phyloP scores from a whole-genome alignment of 2,113 vertebrate species.

The Cephalopterus ornatus region DNA sequence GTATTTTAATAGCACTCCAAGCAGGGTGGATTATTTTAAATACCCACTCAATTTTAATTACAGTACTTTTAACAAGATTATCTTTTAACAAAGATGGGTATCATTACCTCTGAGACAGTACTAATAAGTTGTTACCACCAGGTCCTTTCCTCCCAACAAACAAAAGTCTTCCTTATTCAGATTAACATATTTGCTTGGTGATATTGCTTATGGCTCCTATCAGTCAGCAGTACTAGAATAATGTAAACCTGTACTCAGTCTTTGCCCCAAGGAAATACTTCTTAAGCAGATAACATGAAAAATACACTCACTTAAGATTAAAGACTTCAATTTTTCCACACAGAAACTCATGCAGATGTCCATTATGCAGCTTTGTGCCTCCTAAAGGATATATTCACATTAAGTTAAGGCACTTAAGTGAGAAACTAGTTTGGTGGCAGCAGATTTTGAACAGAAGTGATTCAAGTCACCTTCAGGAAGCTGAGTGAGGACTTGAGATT shows the following conservation, averaged over 20 bases:
- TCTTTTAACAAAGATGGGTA: background rate
- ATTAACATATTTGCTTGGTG: background rate
- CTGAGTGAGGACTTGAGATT: background rate
- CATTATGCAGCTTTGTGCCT: background rate
- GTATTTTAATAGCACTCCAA: background rate
- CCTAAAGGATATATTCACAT: background rate
- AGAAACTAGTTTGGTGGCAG: background rate
- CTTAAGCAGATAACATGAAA: background rate
- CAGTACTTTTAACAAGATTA: background rate
- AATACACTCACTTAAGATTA: background rate
- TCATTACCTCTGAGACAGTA: background rate
- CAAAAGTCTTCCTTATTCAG: background rate
- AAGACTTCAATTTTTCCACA: background rate
- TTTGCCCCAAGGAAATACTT: background rate
- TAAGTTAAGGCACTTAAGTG: background rate
- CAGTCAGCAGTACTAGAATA: background rate
- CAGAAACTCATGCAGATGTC: background rate
- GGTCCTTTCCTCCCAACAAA: background rate
- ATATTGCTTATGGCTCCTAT: background rate
- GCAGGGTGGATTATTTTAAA: conserved; percentile 3
- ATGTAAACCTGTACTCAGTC: background rate
- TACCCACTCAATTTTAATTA: background rate
- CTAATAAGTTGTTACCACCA: background rate
- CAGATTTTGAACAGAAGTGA: background rate
- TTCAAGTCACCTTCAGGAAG: background rate